Base-by-base conservation (phyloP, 1,140 invertebrate species). In the Lordiphosa clarofinis region DNA sequence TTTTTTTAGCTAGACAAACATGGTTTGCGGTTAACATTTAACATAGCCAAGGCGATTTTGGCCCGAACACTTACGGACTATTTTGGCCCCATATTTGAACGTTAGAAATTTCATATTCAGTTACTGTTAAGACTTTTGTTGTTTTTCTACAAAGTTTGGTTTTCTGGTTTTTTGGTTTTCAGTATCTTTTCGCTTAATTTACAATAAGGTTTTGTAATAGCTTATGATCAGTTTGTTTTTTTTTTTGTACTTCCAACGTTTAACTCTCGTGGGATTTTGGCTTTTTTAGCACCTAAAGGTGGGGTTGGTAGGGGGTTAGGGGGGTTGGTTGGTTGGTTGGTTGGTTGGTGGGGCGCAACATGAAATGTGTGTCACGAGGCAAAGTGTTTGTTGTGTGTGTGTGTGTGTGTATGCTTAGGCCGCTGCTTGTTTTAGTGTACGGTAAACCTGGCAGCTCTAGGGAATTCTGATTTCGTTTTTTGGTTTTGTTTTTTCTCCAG, bases 21-120 rank as follows among this genome's bases (percentile, higher is more conserved):
- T 49, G 24, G 24, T 15, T 61, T 73, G 49, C 56, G 40, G 66
- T 43, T 76, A 55, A 69, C 57, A 70, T 61, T 87, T 59, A 76
- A 76, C 69, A 86, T 78, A 66, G 73, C 86, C 69, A 88, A 76
- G 74, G 71, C 84, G 82, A 87, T 75, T 87, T 89, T 89, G 67
- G 65, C 69, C 87, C 87, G 86, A 88, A 89, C 82, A 89, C 87
- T 89, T 89, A 89, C 86, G 79, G 75, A 89, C 87, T 87, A 89
- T 84, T 76, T 73, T 89, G 86, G 87, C 87, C 87, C 87, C 87
- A 87, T 87, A 48, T 59, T 57, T 44, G 9, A 56, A 6, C n/a
- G 28, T 47, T 47, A 56, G 37, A 43, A 10, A 47, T 48, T 36
- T 55, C 28, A 50, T 59, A 61, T 63, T 66, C 39, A 59, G 53